A percentile compares a stretch with the other conserved stretches of the same genome.
These are phyloP conservation scores for Drosophila bunnanda DNA, from an alignment of 2,888 invertebrate species.

Conservation along the genomic window DNA sequence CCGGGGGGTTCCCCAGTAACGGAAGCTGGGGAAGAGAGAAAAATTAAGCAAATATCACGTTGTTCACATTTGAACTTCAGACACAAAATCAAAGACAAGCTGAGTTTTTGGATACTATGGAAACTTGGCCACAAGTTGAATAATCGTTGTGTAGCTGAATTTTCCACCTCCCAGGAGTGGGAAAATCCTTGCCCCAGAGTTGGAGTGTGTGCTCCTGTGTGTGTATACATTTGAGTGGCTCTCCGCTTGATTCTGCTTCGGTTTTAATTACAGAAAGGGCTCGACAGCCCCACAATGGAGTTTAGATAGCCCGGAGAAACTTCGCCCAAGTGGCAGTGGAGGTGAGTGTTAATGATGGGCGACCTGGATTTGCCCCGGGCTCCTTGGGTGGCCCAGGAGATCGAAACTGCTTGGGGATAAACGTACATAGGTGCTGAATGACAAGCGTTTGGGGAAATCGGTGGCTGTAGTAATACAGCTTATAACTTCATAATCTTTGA, in stretches of 20 bases:
- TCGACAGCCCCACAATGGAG: conserved; percentile 23
- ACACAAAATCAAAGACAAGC: conserved; percentile 36
- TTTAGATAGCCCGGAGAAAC: conserved; percentile 17
- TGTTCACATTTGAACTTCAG: conserved; percentile 46
- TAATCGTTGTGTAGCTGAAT: conserved; percentile 32
- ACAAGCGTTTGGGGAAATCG: background rate
- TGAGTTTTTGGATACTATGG: conserved; percentile 23
- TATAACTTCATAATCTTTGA: background rate
- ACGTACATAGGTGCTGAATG: background rate
- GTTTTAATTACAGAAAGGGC: conserved; percentile 74
- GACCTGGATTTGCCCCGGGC: background rate
- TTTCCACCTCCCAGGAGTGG: conserved; percentile 43
- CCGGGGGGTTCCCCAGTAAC: conserved; percentile 1
- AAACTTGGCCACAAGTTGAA: conserved; percentile 33
- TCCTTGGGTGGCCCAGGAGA: background rate
- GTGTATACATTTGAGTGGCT: conserved; percentile 57
- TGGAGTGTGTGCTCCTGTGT: conserved; percentile 39
- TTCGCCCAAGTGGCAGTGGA: conserved; percentile 9
- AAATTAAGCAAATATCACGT: conserved; percentile 79
- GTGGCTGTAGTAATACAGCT: background rate
- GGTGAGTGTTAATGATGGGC: conserved; percentile 18
- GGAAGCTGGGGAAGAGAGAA: conserved; percentile 22
- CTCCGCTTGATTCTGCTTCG: conserved; percentile 38
- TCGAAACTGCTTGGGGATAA: background rate
- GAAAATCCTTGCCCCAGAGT: conserved; percentile 51